Evolutionary conservation across 2,113 vertebrate species (phyloP), one percentile per base, ranked within the genome.

Genomic region (Megaceryle maxima): DNA sequence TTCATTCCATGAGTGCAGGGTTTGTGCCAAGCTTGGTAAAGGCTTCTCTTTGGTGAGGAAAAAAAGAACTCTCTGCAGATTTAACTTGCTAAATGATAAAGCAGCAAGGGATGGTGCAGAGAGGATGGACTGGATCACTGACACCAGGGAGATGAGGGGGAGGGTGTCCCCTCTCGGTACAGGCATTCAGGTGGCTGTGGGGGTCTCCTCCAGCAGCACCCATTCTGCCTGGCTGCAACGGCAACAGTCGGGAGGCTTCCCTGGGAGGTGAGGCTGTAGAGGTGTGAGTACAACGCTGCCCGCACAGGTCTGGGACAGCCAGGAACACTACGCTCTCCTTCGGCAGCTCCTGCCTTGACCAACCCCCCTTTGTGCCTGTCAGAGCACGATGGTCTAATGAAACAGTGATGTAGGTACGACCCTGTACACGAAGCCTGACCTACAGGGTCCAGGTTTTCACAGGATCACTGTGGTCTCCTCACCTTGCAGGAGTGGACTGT

Each of bases 251-350:
- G 2, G 18, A 56, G 53, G 51, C 31, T 60, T 16, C 26, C 2
- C 12, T 7, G 37, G 56, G 74, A 85, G 64, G n/a, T 26, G 53
- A 55, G 59, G 9, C 31, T 31, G 60, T 16, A 35, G 59, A 11
- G 31, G 55, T 31, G 55, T 16, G 53, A 74, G 60, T 56, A 14
- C 53, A 13, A 4, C 13, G 51, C 48, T 53, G 69, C 64, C 33
- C 8, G 31, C 24, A 26, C 24, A 56, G 53, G 46, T 33, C 72
- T 39, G 28, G 33, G 48, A 72, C 2, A 18, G 72, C 59, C 28
- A 51, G 1, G 22, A 56, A 82, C 0, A 0, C 87, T 28, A 2
- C 2, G 4, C 35, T 56, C 53, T 51, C 88, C 44, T 50, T 14
- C 7, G 24, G 83, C 60, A 73, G 53, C 77, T 78, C 55, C 35